These are phyloP conservation scores for Pygoscelis antarcticus DNA, from an alignment of 2,113 vertebrate genomes.

Conservation along the genomic window DNA sequence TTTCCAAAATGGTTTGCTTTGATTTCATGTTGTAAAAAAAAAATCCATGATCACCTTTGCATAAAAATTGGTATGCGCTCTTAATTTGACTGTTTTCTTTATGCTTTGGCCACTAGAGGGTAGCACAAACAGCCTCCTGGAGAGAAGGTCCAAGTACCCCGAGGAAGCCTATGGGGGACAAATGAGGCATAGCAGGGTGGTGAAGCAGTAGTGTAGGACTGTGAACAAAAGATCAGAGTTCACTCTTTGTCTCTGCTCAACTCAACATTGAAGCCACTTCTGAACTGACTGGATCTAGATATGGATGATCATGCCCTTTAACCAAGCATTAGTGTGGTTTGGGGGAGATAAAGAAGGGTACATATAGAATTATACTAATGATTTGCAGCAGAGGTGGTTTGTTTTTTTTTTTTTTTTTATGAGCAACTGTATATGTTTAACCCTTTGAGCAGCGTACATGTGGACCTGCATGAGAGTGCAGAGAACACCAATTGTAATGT, in stretches of 20 bases:
- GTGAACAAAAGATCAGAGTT: neutral
- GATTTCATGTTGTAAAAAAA: neutral
- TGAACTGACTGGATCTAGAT: neutral
- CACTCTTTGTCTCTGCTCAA: neutral
- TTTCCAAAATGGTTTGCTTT: neutral
- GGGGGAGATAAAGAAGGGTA: rapidly evolving
- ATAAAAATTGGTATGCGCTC: neutral
- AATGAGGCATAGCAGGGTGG: no score
- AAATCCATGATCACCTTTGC: neutral
- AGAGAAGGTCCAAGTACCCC: neutral
- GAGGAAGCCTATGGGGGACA: neutral
- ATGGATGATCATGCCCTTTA: neutral
- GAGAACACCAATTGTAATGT: neutral
- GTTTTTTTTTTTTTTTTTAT: neutral
- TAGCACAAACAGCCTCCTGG: slow-evolving; percentile 43
- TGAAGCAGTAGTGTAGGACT: neutral
- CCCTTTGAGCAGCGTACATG: neutral
- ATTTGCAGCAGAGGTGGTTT: neutral
- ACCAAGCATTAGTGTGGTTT: neutral
- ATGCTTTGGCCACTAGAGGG: slow-evolving; percentile 49
- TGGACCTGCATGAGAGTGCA: neutral
- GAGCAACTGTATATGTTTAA: neutral
- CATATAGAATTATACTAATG: rapidly evolving
- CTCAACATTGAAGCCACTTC: neutral
- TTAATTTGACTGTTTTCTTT: neutral